A percentile compares a stretch with the other conserved stretches of the same genome.
phyloP scores from a whole-genome alignment of 1,140 invertebrate species.

The Notospermus geniculatus region DNA sequence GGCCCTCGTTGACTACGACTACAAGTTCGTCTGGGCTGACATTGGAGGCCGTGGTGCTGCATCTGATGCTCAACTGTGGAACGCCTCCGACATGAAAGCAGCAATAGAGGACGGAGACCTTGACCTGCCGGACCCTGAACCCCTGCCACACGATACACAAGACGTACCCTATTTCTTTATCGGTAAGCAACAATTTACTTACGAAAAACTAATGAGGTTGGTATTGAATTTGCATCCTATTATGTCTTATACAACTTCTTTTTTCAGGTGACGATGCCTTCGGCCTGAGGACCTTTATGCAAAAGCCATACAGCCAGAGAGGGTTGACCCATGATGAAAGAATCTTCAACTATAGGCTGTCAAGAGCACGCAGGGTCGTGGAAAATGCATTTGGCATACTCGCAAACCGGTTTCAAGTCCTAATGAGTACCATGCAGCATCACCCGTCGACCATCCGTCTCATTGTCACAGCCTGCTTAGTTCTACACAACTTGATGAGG shows the following conservation, averaged over 20 bases:
- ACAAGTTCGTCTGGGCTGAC: constrained; percentile 3
- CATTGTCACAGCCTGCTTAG: constrained; percentile 18
- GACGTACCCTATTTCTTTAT: constrained; percentile 30
- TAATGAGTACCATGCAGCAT: constrained; percentile 27
- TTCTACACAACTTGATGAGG: no score
- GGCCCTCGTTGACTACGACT: background rate
- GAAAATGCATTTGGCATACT: constrained; percentile 34
- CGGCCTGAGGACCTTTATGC: constrained; percentile 41
- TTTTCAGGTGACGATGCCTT: constrained; percentile 35
- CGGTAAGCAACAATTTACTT: no score
- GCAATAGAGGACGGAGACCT: constrained; percentile 24
- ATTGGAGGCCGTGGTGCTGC: background rate
- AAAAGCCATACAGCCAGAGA: constrained; percentile 54
- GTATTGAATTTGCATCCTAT: no score
- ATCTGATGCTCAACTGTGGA: constrained; percentile 15
- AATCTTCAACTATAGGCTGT: constrained; percentile 37
- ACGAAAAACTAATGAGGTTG: no score
- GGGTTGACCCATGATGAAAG: constrained; percentile 27
- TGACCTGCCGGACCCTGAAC: no score
- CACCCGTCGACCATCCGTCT: constrained; percentile 14
- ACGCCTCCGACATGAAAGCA: constrained; percentile 15
- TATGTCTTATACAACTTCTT: no score
- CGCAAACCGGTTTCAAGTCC: constrained; percentile 19
- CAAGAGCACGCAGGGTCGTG: constrained; percentile 25
- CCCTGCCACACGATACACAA: no score